Base-by-base conservation (phyloP, 92 coral and sea anemone species). In the Montipora capitata region DNA sequence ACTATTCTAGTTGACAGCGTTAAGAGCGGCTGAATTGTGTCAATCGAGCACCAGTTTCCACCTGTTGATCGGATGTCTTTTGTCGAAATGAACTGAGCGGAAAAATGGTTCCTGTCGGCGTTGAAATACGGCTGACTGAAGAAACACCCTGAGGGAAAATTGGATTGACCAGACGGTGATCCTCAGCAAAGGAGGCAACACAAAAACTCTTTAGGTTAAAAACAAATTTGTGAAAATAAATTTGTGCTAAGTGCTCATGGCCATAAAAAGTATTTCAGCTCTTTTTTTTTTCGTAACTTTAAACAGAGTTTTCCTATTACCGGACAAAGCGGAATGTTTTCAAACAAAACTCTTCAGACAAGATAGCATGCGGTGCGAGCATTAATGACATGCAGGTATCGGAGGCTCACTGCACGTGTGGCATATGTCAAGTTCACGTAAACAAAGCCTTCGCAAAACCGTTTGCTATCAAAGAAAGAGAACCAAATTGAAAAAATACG, bases 351-450 rank as follows among this genome's bases (percentile, higher is more conserved):
- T 38, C 16, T 40, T 54, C 17, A 83, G 71, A 83, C n/a, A 78
- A 5, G 79, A 72, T 45, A 72, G 79, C 87, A 83, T 83, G 87
- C 80, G 87, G 87, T 73, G 87, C 11, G 14, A 44, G 72, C 70
- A 58, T 73, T 63, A 83, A 72, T 83, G 80, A 83, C 87, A 83
- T 72, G 80, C 87, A 79, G 87, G 74, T 63, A 57, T 54, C 68
- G 87, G 52, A 17, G 56, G 35, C 18, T 43, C 41, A 10, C 2
- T n/a, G 15, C 87, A 83, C 87, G 87, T 83, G 87, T 62, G 18
- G 72, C 79, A 83, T 72, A 56, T 83, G 87, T 73, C 61, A 83
- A 8, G 13, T 41, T 58, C 44, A n/a, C 63, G 16, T 15, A 81
- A 69, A 81, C 85, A 81, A 81, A 81, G 77, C 68, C 17, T 17